Base-by-base conservation (phyloP, 1,140 invertebrate species). In the Hesperophylax magnus region DNA sequence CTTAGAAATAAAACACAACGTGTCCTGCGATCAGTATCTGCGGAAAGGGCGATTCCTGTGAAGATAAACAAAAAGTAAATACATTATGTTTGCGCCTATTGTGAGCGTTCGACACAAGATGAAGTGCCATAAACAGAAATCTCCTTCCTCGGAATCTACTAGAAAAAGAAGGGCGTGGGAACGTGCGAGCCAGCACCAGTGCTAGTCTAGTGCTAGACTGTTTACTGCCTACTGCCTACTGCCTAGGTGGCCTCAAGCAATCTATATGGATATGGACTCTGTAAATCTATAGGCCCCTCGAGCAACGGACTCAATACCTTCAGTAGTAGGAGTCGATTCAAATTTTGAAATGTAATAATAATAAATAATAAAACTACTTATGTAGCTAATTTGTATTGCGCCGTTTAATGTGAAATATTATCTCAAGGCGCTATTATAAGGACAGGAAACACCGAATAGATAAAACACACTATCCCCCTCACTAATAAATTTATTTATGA, bases 111-210 rank as follows among this genome's bases (percentile, higher is more conserved):
- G 31, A 67, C 63, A 34, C 63, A 31, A 67, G 17, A 72, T 22
- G 67, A 54, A 72, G 39, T 72, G 18, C 69, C 69, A 54, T 72
- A 72, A 72, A 72, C 69, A 72, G 69, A 72, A 72, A 31, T 67
- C 69, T 72, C 69, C 52, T 72, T 72, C 47, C 69, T 52, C 47
- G 69, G 69, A 56, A 72, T 72, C 69, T 72, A 72, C 69, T 4
- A 53, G 27, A 72, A 72, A 69, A 72, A 72, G 69, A 54, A 53
- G 69, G 69, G 69, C 69, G 69, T 72, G 69, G 69, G 69, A 72
- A 72, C 47, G 20, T 3, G 69, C 69, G 69, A 8, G 69, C 47
- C 69, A 54, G 69, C 58, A 34, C 39, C 20, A 58, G 56, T 8
- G n/a, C 56, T 7, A 22, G 56, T 22, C n/a, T 58, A 18, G 56